Conservation (phyloP, 37 sponge, comb jelly and placozoan genomes). For the Beroe ovata region DNA sequence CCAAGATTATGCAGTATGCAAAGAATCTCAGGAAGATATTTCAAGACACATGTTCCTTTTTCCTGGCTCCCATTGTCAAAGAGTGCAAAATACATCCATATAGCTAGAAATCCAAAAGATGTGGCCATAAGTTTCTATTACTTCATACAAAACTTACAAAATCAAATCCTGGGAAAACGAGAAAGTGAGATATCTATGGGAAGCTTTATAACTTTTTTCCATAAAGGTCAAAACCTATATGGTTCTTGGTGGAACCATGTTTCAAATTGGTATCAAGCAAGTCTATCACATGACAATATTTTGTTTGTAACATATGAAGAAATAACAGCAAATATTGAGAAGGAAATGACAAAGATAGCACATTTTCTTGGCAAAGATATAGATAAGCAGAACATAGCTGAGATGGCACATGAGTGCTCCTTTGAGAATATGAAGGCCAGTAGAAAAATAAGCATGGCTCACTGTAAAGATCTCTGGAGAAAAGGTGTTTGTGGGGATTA, state of each 20-base stretch:
- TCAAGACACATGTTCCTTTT: slow-evolving; percentile 60
- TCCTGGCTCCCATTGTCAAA: slow-evolving; percentile 30
- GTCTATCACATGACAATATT: not conserved
- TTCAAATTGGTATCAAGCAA: slow-evolving; percentile 26
- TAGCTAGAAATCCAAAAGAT: slow-evolving; percentile 66
- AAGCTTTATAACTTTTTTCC: slow-evolving; percentile 1
- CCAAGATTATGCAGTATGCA: not conserved
- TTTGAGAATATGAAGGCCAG: slow-evolving; percentile 17
- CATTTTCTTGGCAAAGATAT: not conserved
- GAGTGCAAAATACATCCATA: slow-evolving; percentile 18
- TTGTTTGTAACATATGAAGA: slow-evolving; percentile 50
- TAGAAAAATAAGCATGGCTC: slow-evolving; percentile 26
- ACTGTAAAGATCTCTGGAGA: slow-evolving; percentile 47
- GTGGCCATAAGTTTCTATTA: slow-evolving; percentile 57
- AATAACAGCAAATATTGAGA: not conserved
- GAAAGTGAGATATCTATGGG: slow-evolving; percentile 6
- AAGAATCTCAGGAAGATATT: not conserved
- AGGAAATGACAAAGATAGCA: slow-evolving; percentile 2
- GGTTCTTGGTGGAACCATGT: slow-evolving; percentile 57
- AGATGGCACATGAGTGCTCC: not conserved
- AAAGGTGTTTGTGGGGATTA: slow-evolving; percentile 40
- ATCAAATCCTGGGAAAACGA: slow-evolving; percentile 1
- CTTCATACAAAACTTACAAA: slow-evolving; percentile 4
- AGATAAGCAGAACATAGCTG: not conserved
- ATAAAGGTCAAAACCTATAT: slow-evolving; percentile 12